Evolutionary conservation across 2,113 vertebrate species (phyloP).

Genomic region (Sigmodon hispidus): DNA sequence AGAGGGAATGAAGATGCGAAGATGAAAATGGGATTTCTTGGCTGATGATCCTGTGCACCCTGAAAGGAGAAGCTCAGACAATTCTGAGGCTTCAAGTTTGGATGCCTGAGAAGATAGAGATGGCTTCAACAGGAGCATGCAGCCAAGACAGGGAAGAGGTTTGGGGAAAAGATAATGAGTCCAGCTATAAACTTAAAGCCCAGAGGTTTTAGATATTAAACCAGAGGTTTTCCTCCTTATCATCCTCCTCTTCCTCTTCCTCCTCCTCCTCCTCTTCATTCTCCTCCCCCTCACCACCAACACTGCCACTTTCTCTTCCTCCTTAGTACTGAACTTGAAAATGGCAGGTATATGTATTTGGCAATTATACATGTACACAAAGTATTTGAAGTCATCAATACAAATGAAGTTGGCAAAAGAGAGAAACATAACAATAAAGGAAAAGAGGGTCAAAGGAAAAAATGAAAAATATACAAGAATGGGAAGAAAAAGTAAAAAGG

Average conservation of each 20-base stretch:
- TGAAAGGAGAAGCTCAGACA: not conserved
- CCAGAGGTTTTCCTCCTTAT: not conserved
- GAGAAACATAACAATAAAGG: constrained; percentile 13
- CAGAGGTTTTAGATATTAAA: constrained; percentile 12
- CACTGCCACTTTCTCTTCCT: not conserved
- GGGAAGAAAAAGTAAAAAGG: not conserved
- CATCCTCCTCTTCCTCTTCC: not conserved
- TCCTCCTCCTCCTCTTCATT: not conserved
- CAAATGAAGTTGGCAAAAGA: not conserved
- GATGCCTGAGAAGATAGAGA: not conserved
- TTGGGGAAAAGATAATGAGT: constrained; percentile 21
- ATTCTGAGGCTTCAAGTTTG: not conserved
- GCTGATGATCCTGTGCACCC: not conserved
- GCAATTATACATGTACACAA: not conserved
- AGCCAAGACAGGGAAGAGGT: not conserved
- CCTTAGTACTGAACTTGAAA: not conserved
- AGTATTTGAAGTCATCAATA: constrained; percentile 13
- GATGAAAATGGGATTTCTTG: not conserved
- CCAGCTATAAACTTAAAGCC: constrained; percentile 12
- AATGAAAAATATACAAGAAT: not conserved
- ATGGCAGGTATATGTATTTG: not conserved
- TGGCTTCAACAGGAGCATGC: not conserved
- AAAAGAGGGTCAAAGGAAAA: not conserved
- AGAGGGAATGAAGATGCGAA: not conserved
- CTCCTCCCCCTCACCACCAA: not conserved